Evolutionary conservation across 2,888 invertebrate genomes (phyloP).

Genomic region (Calameuta idolon): DNA sequence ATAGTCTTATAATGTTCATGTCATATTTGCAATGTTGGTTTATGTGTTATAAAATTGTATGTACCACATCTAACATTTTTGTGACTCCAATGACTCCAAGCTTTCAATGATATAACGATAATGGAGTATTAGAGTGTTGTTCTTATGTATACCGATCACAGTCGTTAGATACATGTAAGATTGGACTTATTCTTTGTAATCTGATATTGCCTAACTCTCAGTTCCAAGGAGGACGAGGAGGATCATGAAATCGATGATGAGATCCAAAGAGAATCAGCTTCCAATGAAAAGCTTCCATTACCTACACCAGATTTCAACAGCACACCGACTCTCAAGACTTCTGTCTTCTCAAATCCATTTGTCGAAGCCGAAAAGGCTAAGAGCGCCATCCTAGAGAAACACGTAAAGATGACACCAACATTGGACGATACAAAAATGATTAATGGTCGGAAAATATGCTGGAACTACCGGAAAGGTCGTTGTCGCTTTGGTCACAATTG

Average conservation of each 20-base stretch:
- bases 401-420: slow-evolving; percentile 88
- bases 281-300: slow-evolving; percentile 66
- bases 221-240: slow-evolving; percentile 58
- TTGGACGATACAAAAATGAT: slow-evolving; percentile 79
- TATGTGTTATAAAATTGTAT: neutral
- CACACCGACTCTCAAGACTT: slow-evolving; percentile 71
- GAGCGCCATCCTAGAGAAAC: slow-evolving; percentile 87
- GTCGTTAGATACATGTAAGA: slow-evolving; percentile 23
- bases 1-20: neutral
- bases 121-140: neutral
- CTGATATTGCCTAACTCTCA: slow-evolving; percentile 64
- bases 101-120: neutral
- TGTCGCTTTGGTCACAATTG: slow-evolving; percentile 94
- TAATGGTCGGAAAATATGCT: slow-evolving; percentile 91
- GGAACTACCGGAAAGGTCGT: slow-evolving; percentile 91
- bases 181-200: slow-evolving; percentile 62
- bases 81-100: neutral
- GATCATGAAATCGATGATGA: slow-evolving; percentile 31
- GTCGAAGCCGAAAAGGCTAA: slow-evolving; percentile 88
- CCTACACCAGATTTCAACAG: slow-evolving; percentile 76
- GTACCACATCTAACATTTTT: neutral
- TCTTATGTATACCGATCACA: neutral
- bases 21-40: neutral
- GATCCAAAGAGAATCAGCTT: slow-evolving; percentile 43
- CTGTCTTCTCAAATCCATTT: slow-evolving; percentile 90